Evolutionary conservation across 2,113 vertebrate genomes (phyloP).

Genomic region (Cavia aperea): DNA sequence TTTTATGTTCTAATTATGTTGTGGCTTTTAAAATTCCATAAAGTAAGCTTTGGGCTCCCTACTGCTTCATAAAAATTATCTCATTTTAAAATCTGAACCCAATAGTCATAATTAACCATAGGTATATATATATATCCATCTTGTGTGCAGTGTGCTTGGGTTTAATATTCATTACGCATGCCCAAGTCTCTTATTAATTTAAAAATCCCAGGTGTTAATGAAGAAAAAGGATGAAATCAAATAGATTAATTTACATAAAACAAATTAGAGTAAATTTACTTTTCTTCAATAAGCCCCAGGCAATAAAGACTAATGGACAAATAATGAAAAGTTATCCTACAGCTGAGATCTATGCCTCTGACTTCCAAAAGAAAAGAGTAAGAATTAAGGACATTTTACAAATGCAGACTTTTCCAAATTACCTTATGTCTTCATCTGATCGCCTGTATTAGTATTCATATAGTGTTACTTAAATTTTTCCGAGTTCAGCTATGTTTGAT

Average conservation of each 20-base stretch:
- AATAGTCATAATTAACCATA: conserved; percentile 15
- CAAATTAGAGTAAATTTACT: conserved; percentile 47
- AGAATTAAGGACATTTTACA: conserved; percentile 19
- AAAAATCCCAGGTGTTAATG: conserved; percentile 48
- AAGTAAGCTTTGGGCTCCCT: conserved; percentile 18
- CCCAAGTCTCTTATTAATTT: conserved; percentile 48
- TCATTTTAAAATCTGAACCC: conserved; percentile 24
- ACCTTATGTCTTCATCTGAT: conserved; percentile 24
- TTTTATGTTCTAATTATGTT: conserved; percentile 31
- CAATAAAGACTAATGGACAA: conserved; percentile 54
- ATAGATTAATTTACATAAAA: conserved; percentile 54
- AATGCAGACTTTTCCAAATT: not conserved
- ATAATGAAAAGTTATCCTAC: conserved; percentile 41
- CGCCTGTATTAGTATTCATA: not conserved
- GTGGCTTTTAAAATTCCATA: conserved; percentile 4
- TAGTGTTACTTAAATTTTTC: not conserved
- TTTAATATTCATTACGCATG: conserved; percentile 1
- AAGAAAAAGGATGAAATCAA: conserved; percentile 46
- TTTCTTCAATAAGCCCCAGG: conserved; percentile 29
- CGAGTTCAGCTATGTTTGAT: not conserved
- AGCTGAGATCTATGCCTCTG: conserved; percentile 21
- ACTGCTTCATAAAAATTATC: conserved; percentile 10
- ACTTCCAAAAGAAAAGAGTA: not conserved
- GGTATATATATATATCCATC: not conserved
- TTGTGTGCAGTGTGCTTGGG: not conserved